Evolutionary conservation across 2,797 vertebrate species (phyloP), one percentile per base, ranked within the genome.

Genomic region (Lagodon rhomboides): DNA sequence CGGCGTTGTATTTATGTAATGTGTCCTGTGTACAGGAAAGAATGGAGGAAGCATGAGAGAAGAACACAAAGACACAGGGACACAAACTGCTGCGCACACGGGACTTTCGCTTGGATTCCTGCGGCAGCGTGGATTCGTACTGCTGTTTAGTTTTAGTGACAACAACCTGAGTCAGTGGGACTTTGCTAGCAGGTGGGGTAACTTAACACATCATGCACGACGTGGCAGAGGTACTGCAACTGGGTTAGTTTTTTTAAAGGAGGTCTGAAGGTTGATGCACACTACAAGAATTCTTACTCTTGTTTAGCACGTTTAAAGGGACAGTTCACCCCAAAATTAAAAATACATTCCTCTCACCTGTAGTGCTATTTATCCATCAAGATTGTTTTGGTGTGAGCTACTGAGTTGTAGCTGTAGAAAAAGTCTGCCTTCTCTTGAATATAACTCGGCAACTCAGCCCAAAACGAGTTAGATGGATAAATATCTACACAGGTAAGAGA

Each of bases 211-310:
- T 85, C 91, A 93, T 95, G 95, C 93, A 92, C 54, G 3, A 68
- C 54, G 77, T 73, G 65, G 61, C 70, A 82, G 49, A 64, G 87
- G 92, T 90, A 92, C 63, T 75, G 49, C 34, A 78, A 79, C 75
- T 47, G 75, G 38, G 89, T 95, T 95, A 95, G 93, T 92, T 66
- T 85, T 95, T 95, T 41, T 53, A 27, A 72, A 50, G 30, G 34
- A 64, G 30, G 47, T 56, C 50, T 12, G 43, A 41, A 46, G 50
- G 41, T 49, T 5, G 34, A 86, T 79, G 86, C 90, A 90, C 89
- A 85, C 81, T n/a, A 65, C 83, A 88, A 73, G 82, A 85, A 82
- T 79, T 83, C 56, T n/a, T 23, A 12, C 64, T 54, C 2, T 43
- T 27, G 2, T 38, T 20, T n/a, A 38, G 38, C 10, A 38, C 38